Base-by-base conservation (phyloP, 2,113 vertebrate genomes). In the Xiphorhynchus elegans region DNA sequence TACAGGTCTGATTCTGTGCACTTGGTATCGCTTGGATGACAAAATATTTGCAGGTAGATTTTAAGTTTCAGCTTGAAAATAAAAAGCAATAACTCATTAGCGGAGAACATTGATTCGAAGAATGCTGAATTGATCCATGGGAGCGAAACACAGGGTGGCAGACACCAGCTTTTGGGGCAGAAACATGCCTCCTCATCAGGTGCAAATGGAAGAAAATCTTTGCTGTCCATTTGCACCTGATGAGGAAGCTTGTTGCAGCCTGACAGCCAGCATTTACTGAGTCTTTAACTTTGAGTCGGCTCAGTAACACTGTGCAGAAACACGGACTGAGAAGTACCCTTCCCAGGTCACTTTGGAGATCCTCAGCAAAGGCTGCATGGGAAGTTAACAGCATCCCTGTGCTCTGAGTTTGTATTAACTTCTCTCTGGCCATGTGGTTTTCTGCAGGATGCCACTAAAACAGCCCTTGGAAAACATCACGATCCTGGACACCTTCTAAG, bases 211-310 rank as follows among this genome's bases (percentile, higher is more conserved):
- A 88, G 75, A 77, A 92, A 91, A 84, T 29, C 70, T 87, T 78
- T 90, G 66, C 89, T 82, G 50, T 93, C 97, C 98, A 97, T 96
- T 98, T 92, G 60, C 96, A 97, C 97, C 92, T 96, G 96, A 89
- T 86, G 77, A 78, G 46, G 83, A 94, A 94, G 77, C 87, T 86
- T 93, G 74, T 92, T 74, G 85, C 73, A 95, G 52, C 62, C 84
- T 92, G 55, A 83, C 56, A 91, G 92, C 40, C 70, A 53, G 49
- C 62, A 40, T 87, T 90, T 84, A 49, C 49, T 82, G 39, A 69
- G 58, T 78, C 60, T 93, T 94, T 95, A 94, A 80, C 52, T 88
- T 93, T 13, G 33, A 95, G 68, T 81, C 88, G 94, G 78, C 74
- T 91, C 90, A 72, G 94, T 85, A 84, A 90, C 69, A 29, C 64